phyloP scores from a whole-genome alignment of 2,888 invertebrate genomes.

The Phaedon cochleariae region DNA sequence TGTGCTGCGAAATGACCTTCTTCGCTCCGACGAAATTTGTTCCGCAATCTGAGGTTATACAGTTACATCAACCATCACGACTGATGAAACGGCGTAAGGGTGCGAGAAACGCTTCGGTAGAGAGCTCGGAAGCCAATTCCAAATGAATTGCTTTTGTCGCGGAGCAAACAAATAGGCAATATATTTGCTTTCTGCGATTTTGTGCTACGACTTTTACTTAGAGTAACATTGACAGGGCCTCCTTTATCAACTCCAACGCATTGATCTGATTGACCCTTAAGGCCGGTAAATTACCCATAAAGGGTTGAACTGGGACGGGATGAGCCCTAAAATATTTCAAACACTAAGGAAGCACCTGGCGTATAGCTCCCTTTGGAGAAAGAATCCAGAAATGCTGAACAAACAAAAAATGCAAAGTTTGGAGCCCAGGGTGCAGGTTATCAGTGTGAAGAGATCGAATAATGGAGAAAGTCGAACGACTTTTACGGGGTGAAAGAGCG shows the following conservation, averaged over 20 bases:
- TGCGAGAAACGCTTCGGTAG: not conserved
- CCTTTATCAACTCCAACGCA: not conserved
- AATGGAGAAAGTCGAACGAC: too few relatives aligned
- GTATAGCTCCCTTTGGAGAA: too few relatives aligned
- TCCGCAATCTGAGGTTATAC: not conserved
- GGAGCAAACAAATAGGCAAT: not conserved
- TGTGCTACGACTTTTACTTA: not conserved
- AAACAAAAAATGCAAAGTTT: too few relatives aligned
- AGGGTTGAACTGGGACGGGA: too few relatives aligned
- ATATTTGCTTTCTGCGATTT: not conserved
- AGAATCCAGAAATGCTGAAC: too few relatives aligned
- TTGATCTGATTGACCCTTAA: not conserved
- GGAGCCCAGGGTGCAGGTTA: too few relatives aligned
- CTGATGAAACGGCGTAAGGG: not conserved
- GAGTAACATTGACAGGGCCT: not conserved
- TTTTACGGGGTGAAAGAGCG: too few relatives aligned
- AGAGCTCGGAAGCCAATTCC: not conserved
- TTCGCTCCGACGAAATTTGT: too few relatives aligned
- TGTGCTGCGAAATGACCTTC: too few relatives aligned
- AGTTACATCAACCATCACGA: not conserved
- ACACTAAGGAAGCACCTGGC: too few relatives aligned
- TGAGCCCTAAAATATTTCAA: not conserved
- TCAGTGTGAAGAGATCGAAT: too few relatives aligned
- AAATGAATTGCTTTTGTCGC: not conserved
- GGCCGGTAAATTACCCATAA: not conserved